Conservation (phyloP, 2,113 vertebrate species). For the Bagarius yarrelli region DNA sequence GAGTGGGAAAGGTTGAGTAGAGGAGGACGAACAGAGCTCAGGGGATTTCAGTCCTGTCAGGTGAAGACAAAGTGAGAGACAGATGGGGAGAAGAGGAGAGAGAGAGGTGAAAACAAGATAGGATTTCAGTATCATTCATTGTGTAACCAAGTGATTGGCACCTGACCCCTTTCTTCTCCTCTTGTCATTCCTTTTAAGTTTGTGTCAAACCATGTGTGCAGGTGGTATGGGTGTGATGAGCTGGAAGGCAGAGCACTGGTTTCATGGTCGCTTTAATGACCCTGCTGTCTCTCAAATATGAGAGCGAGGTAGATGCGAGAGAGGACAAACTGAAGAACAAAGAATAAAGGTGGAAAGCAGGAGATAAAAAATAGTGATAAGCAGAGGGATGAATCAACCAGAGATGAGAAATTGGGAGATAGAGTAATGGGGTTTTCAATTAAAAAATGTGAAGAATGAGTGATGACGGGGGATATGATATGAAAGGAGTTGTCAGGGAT, state of each 20-base stretch:
- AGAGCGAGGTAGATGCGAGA: not conserved
- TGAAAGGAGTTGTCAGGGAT: not conserved
- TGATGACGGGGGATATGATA: not conserved
- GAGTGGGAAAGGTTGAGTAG: slow-evolving; percentile 22
- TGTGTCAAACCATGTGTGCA: slow-evolving; percentile 21
- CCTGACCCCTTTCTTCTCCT: slow-evolving; percentile 32
- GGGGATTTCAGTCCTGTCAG: slow-evolving; percentile 22
- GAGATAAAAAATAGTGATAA: not conserved
- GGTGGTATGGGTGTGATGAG: slow-evolving; percentile 34
- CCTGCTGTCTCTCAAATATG: slow-evolving; percentile 27
- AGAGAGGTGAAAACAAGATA: slow-evolving; percentile 17
- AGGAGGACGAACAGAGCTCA: slow-evolving; percentile 27
- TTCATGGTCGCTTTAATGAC: slow-evolving; percentile 39
- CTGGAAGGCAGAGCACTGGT: slow-evolving; percentile 26
- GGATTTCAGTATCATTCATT: slow-evolving; percentile 31
- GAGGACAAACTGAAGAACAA: not conserved
- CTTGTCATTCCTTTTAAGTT: slow-evolving; percentile 19
- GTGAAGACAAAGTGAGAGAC: not conserved
- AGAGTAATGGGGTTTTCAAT: not conserved
- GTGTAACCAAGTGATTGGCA: slow-evolving; percentile 29
- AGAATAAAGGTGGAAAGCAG: not conserved
- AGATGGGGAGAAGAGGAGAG: slow-evolving; percentile 2
- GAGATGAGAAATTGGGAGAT: not conserved
- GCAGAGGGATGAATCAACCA: not conserved
- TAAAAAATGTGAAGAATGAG: not conserved